Conservation (phyloP, 2,888 invertebrate species). For the Trachelus iudaicus region DNA sequence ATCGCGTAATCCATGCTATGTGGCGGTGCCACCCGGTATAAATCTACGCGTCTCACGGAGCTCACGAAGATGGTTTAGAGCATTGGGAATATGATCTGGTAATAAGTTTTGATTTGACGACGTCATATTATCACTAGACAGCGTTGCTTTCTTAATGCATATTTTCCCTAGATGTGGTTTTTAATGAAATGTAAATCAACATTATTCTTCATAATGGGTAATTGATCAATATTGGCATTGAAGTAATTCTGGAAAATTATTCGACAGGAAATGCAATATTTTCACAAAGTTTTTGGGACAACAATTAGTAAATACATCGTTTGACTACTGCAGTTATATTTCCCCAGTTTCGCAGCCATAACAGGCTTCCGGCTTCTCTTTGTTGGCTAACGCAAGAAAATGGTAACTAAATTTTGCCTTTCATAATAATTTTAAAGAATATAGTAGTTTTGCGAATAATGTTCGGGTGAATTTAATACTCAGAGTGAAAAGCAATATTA, state of each 20-base stretch:
- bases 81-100: neutral
- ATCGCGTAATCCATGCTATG: too few relatives aligned
- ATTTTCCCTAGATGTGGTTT: neutral
- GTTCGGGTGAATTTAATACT: neutral
- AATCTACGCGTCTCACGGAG: too few relatives aligned
- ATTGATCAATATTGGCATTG: neutral
- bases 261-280: neutral
- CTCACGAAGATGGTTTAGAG: too few relatives aligned
- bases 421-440: neutral
- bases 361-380: slow-evolving; percentile 40
- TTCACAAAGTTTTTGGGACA: neutral
- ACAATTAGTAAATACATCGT: neutral
- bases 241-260: neutral
- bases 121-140: neutral
- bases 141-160: neutral
- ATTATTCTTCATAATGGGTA: neutral
- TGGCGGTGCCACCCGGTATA: too few relatives aligned
- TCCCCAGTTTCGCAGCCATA: neutral
- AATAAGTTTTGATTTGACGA: neutral
- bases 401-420: slow-evolving; percentile 40
- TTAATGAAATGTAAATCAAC: neutral
- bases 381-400: slow-evolving; percentile 38
- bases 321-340: neutral
- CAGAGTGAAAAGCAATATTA: neutral
- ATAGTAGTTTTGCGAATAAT: neutral